Evolutionary conservation across 2,888 invertebrate species (phyloP), one percentile per base, ranked within the genome.

Genomic region (Merodon equestris): DNA sequence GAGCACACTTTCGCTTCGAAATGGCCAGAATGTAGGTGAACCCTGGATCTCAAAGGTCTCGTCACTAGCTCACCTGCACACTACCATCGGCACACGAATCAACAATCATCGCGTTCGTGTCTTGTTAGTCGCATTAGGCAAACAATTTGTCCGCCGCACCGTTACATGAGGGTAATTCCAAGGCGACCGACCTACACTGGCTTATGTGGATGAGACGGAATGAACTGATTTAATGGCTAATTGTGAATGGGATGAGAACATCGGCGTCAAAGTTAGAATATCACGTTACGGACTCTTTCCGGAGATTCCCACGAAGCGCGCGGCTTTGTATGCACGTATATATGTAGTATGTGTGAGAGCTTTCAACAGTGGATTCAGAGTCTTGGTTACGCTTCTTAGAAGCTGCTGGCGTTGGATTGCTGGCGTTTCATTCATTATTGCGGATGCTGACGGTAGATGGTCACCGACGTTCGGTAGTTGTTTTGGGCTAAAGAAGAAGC

Each of bases 1-100:
- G 73, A 77, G 61, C 77, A 77, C 77, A 77, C 77, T 77, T 77
- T 77, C 73, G n/a, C n/a, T n/a, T n/a, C n/a, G n/a, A n/a, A n/a
- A n/a, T n/a, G 36, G 57, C 19, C 47, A 44, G 61, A 77, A 77
- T 63, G 72, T 61, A 77, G 76, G 76, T 72, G 57, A 77, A 63
- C 42, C 40, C n/a, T 36, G 36, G 34, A 42, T 40, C 19, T 7
- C 15, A 77, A 77, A 77, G 77, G 77, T 73, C 77, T 77, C 34
- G 15, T 12, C 36, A 38, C 18, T 19, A 19, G 27, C 60, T 27
- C 4, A 47, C 27, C 38, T 40, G 19, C 1, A 34, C 38, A 14
- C 14, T 7, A 14, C n/a, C n/a, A n/a, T n/a, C n/a, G n/a, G n/a
- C n/a, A 36, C 34, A 9, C 47, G 45, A 50, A 40, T n/a, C 68